Percentiles rank a stretch among this genome's conserved stretches.
These are phyloP conservation scores for Galerucella pusilla DNA, from an alignment of 2,888 invertebrate species.

Conservation along the genomic window DNA sequence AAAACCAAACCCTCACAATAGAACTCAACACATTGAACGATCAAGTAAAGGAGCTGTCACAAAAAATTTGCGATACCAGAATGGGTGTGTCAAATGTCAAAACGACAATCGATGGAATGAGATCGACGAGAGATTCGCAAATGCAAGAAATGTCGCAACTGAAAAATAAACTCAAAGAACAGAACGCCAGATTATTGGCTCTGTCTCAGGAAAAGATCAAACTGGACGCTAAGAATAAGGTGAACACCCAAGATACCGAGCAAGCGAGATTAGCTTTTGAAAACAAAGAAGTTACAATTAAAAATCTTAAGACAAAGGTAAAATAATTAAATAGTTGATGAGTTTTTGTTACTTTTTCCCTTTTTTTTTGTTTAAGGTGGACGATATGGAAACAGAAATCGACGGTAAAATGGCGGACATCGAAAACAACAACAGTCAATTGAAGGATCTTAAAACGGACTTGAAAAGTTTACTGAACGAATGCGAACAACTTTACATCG, in stretches of 20 bases:
- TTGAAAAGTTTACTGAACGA: constrained; percentile 75
- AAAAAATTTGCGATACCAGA: constrained; percentile 84
- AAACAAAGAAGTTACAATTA: constrained; percentile 74
- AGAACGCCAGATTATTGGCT: constrained; percentile 82
- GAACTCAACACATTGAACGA: constrained; percentile 75
- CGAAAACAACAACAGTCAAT: constrained; percentile 81
- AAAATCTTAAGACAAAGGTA: constrained; percentile 69
- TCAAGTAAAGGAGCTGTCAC: constrained; percentile 79
- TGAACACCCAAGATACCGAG: constrained; percentile 67
- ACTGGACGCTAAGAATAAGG: constrained; percentile 78
- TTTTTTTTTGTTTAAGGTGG: constrained; percentile 65
- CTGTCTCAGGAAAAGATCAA: constrained; percentile 87
- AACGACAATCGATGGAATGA: constrained; percentile 96
- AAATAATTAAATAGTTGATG: neutral
- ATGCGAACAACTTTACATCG: constrained; percentile 74
- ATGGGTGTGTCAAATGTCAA: constrained; percentile 90
- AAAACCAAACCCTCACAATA: constrained; percentile 84
- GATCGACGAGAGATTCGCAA: constrained; percentile 89
- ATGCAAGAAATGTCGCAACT: constrained; percentile 87
- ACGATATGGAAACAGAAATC: constrained; percentile 81
- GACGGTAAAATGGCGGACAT: constrained; percentile 83
- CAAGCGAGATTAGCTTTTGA: constrained; percentile 72
- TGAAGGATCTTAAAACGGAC: constrained; percentile 78
- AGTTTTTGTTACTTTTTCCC: neutral
- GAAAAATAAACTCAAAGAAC: constrained; percentile 84